These are phyloP conservation scores for Babyrousa celebensis DNA, from an alignment of 2,797 vertebrate species.

Conservation along the genomic window DNA sequence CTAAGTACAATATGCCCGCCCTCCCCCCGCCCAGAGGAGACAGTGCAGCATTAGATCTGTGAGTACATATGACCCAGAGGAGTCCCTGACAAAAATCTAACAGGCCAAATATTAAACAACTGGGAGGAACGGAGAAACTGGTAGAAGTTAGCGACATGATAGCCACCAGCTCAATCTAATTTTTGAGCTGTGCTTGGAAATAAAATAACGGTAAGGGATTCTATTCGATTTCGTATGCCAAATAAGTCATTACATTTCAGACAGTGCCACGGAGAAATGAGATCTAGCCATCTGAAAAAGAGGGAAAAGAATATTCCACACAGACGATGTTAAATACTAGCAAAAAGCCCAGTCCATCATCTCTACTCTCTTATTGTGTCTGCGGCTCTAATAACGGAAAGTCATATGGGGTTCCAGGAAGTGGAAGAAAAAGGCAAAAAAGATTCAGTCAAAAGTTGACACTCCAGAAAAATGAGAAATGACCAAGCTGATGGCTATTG, in stretches of 20 bases:
- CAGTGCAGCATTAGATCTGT: background rate
- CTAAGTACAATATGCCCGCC: background rate
- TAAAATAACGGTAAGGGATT: background rate
- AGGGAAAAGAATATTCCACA: background rate
- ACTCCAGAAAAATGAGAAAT: background rate
- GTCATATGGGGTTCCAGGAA: background rate
- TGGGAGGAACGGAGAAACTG: background rate
- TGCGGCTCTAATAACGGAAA: background rate
- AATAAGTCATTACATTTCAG: background rate
- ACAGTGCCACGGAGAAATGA: background rate
- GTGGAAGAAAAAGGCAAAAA: background rate
- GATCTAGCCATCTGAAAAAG: background rate
- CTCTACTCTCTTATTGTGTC: background rate
- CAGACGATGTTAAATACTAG: background rate
- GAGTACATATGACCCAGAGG: background rate
- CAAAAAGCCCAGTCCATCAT: background rate
- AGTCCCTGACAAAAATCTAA: background rate
- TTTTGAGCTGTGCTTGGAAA: conserved; percentile 43
- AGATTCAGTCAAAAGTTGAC: background rate
- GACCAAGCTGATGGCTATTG: background rate
- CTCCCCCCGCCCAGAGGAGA: background rate
- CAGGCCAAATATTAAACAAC: background rate
- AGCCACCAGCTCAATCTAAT: conserved; percentile 24
- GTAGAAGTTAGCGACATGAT: background rate
- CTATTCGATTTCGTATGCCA: background rate